phyloP scores from a whole-genome alignment of 2,113 vertebrate species.

The Asarcornis scutulata region DNA sequence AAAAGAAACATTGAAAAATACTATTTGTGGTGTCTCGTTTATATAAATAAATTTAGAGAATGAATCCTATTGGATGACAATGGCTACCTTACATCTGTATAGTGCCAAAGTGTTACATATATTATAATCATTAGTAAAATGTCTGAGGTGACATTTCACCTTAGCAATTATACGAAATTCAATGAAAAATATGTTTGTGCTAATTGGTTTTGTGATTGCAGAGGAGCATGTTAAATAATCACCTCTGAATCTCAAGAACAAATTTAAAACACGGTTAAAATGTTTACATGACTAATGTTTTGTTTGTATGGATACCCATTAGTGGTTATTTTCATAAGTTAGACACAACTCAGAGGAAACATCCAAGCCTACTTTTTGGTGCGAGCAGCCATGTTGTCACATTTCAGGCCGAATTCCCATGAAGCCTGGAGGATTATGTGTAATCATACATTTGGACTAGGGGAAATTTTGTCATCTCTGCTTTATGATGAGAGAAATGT shows the following conservation, averaged over 20 bases:
- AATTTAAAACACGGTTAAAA: not conserved
- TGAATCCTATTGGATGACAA: not conserved
- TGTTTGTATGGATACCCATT: not conserved
- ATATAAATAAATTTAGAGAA: not conserved
- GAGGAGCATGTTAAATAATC: not conserved
- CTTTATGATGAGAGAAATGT: not conserved
- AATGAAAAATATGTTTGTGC: not conserved
- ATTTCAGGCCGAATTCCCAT: not conserved
- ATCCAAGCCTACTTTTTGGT: not conserved
- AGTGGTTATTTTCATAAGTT: not conserved
- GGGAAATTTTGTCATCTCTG: not conserved
- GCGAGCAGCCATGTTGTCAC: not conserved
- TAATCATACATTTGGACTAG: not conserved
- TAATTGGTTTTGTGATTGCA: not conserved
- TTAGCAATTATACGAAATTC: not conserved
- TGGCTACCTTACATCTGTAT: not conserved
- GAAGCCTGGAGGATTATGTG: not conserved
- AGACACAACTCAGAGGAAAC: not conserved
- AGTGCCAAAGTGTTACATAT: not conserved
- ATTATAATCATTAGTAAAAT: not conserved
- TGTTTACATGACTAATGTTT: not conserved
- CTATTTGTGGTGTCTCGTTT: not conserved
- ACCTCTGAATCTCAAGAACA: not conserved
- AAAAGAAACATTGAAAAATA: not conserved
- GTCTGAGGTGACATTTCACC: not conserved